Conservation (phyloP, 2,888 invertebrate species). For the Camponotus fellah region DNA sequence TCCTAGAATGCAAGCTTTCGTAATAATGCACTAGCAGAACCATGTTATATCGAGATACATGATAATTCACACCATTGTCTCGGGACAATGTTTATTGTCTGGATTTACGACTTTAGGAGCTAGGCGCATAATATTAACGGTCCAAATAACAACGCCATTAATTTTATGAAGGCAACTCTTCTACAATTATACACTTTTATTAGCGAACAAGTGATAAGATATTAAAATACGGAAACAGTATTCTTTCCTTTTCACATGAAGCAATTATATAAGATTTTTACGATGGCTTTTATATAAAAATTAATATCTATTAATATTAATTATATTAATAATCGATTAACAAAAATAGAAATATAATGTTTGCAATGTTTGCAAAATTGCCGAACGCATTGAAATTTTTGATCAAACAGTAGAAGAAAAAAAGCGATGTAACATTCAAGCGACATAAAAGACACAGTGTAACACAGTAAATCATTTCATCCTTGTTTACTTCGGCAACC, state of each 20-base stretch:
- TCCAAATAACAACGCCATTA: constrained; percentile 18
- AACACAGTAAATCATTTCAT: no score
- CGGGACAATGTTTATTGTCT: constrained; percentile 77
- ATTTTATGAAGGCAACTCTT: constrained; percentile 5
- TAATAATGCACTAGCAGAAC: constrained; percentile 57
- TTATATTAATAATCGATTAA: background rate
- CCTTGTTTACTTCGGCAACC: no score
- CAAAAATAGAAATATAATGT: background rate
- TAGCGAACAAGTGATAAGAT: background rate
- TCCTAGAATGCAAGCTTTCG: constrained; percentile 54
- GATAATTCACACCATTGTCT: constrained; percentile 76
- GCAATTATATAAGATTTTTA: background rate
- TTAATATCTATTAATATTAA: no score
- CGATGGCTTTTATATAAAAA: background rate
- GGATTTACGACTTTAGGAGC: constrained; percentile 53
- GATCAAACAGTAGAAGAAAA: background rate
- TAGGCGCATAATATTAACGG: constrained; percentile 31
- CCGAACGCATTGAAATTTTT: constrained; percentile 2
- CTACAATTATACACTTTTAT: constrained; percentile 1
- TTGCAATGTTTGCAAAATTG: background rate
- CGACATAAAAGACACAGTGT: background rate
- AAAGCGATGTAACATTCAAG: background rate
- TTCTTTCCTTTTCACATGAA: background rate
- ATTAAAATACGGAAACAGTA: background rate
- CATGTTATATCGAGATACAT: constrained; percentile 68